A percentile compares a stretch with the other conserved stretches of the same genome.
phyloP scores from a whole-genome alignment of 2,888 invertebrate species.

The Catocala nupta region DNA sequence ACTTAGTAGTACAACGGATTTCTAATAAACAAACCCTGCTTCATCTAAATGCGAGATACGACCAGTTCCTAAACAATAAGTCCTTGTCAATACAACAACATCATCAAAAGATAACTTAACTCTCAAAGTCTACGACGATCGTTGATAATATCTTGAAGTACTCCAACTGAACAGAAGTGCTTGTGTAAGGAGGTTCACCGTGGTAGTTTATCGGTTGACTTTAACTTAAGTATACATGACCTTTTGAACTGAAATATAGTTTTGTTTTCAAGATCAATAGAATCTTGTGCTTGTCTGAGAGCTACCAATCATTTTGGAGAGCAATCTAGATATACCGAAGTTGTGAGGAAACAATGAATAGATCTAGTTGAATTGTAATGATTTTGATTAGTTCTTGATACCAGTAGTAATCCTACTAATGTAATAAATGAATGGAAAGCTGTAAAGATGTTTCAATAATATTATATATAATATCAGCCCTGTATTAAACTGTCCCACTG shows the following conservation, averaged over 20 bases:
- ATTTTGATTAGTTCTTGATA: too few species aligned
- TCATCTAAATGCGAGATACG: not conserved
- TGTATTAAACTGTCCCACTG: too few species aligned
- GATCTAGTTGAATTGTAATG: too few species aligned
- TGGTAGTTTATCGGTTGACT: conserved; percentile 15
- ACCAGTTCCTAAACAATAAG: not conserved
- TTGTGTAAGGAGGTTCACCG: conserved; percentile 11
- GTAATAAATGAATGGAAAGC: too few species aligned
- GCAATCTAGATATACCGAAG: too few species aligned
- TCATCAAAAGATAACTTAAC: conserved; percentile 1
- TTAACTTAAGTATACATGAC: conserved; percentile 14
- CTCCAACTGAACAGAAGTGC: conserved; percentile 19
- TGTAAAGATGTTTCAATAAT: too few species aligned
- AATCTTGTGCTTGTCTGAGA: not conserved
- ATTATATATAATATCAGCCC: too few species aligned
- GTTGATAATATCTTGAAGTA: conserved; percentile 17
- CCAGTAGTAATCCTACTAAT: too few species aligned
- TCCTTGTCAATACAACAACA: conserved; percentile 6
- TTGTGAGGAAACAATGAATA: too few species aligned
- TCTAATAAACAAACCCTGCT: not conserved
- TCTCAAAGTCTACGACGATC: conserved; percentile 11
- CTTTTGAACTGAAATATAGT: conserved; percentile 14
- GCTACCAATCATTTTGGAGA: not conserved
- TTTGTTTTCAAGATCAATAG: conserved; percentile 6
- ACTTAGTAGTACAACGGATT: too few species aligned